Base-by-base conservation (phyloP, 2,113 vertebrate species). In the Phalacrocorax pelagicus region DNA sequence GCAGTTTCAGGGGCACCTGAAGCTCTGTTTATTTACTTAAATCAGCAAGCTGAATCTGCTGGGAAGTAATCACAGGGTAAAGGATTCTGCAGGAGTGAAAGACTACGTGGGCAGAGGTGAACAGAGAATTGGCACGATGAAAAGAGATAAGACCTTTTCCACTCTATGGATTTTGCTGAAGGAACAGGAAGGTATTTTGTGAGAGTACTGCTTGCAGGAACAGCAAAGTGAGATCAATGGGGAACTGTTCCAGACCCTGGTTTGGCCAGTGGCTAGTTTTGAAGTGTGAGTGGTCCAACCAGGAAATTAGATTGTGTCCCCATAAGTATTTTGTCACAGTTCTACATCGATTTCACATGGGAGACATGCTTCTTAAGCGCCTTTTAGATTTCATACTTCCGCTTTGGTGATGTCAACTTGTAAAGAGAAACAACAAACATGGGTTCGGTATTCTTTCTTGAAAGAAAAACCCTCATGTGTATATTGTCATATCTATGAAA, bases 381-480 rank as follows among this genome's bases (percentile, higher is more conserved):
- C 5, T 82, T 58, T 65, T 52, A 52, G 17, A 57, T 52, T 69
- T 91, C 12, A 24, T 79, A 52, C 38, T 80, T 88, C 18, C 23
- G 3, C 8, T 44, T 77, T 69, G 14, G 54, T 83, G 55, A 14
- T 27, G 12, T 52, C 24, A 80, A 59, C n/a, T 90, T 24, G 8
- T 38, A 40, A 71, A 71, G 47, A 22, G 15, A 75, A 74, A 21
- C 6, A 74, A 40, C 17, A 88, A 55, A 46, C 29, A 52, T 3
- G 11, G 0, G 3, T 73, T 51, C 0, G 2, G 0, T 71, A 18
- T 11, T n/a, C 19, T 73, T 65, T 32, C 22, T 59, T 86, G 40
- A 67, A 49, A 9, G 24, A 85, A 65, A 55, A 57, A 13, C 20
- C 3, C 10, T 6, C 5, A 2, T 10, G 4, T 36, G 6, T 46